These are phyloP conservation scores for Molothrus ater DNA, from an alignment of 2,797 vertebrate species.

Conservation along the genomic window DNA sequence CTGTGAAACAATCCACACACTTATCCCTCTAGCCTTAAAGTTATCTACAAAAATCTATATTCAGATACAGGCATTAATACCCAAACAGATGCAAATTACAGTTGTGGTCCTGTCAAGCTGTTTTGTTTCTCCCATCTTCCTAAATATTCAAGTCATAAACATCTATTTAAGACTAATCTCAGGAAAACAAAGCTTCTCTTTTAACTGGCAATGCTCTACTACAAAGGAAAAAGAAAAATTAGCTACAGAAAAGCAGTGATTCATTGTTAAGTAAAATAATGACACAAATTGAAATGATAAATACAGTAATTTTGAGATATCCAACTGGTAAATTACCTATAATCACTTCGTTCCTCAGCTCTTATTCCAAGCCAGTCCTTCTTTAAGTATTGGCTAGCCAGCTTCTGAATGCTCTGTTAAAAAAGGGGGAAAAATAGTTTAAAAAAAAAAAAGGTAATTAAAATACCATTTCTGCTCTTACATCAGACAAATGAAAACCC, in stretches of 20 bases:
- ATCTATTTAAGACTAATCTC: neutral
- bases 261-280: neutral
- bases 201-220: neutral
- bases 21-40: neutral
- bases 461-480: neutral
- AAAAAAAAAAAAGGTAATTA: neutral
- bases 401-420: conserved; percentile 92
- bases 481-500: neutral
- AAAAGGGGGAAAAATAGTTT: neutral
- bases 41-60: neutral
- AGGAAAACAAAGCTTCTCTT: neutral
- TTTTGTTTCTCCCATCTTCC: neutral
- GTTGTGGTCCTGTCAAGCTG: neutral
- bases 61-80: neutral
- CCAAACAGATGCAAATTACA: neutral
- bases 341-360: conserved; percentile 91
- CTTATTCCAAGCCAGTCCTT: conserved; percentile 95
- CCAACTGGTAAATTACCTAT: conserved; percentile 83
- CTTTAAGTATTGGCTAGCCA: conserved; percentile 96
- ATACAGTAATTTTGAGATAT: neutral
- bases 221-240: neutral
- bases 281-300: neutral
- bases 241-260: neutral
- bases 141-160: neutral
- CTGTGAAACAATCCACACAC: neutral